Percentiles rank a stretch among this genome's conserved stretches.
Evolutionary conservation across 2,797 vertebrate species (phyloP).

Genomic region (Cynodonichthys magdalenae): DNA sequence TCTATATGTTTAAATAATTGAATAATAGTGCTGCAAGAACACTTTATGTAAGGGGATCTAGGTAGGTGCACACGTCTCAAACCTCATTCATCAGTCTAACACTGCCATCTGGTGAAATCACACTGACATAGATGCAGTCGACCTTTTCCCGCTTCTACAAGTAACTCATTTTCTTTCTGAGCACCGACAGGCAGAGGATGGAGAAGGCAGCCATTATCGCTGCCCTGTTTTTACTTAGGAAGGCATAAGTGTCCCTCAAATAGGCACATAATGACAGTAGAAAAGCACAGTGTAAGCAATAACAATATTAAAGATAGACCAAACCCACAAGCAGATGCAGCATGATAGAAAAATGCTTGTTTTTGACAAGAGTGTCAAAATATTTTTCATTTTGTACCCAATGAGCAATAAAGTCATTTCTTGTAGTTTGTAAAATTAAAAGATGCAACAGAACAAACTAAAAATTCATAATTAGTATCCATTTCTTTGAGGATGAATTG

Average conservation of each 20-base stretch:
- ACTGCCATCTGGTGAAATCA: conserved; percentile 73
- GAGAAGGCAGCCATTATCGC: conserved; percentile 17
- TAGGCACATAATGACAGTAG: conserved; percentile 6
- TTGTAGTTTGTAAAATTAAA: too few species aligned
- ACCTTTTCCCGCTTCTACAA: conserved; percentile 8
- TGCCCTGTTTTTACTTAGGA: conserved; percentile 4
- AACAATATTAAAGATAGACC: conserved; percentile 4
- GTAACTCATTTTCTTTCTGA: conserved; percentile 13
- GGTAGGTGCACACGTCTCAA: background rate
- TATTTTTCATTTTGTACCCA: too few species aligned
- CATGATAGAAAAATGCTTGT: background rate
- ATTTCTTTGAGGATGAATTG: too few species aligned
- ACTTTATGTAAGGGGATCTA: background rate
- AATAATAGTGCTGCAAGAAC: background rate
- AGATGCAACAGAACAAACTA: too few species aligned
- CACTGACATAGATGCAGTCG: conserved; percentile 5
- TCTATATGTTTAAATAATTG: conserved; percentile 1
- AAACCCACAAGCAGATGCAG: conserved; percentile 33
- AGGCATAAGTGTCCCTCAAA: conserved; percentile 1
- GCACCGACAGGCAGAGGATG: background rate
- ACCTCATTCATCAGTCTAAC: conserved; percentile 24
- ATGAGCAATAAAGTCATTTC: background rate
- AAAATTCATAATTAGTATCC: too few species aligned
- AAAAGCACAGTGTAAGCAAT: conserved; percentile 1
- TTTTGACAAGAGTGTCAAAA: background rate